Conservation (phyloP, 2,113 vertebrate species). For the Calyptomena viridis region DNA sequence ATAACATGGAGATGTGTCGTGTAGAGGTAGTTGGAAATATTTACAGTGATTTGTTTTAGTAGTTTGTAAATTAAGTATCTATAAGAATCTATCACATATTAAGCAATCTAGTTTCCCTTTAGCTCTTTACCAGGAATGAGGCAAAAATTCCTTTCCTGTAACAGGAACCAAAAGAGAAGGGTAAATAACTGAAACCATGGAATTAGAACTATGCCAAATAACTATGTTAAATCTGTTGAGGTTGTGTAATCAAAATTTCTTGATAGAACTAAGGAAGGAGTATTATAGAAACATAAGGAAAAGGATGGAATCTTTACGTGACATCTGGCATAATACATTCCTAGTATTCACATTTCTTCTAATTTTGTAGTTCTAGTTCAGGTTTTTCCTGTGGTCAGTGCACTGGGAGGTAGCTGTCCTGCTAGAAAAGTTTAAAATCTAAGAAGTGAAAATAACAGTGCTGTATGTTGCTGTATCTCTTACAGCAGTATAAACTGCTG, state of each 20-base stretch:
- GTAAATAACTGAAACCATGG: neutral
- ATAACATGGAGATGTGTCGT: neutral
- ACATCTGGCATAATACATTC: neutral
- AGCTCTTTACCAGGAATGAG: neutral
- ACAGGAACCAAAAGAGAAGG: neutral
- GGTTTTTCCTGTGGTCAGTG: neutral
- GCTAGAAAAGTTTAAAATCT: neutral
- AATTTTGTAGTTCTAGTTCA: neutral
- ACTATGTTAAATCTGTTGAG: neutral
- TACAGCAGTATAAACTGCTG: neutral
- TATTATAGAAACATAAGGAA: neutral
- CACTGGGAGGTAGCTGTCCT: neutral
- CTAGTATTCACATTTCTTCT: neutral
- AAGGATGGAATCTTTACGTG: neutral
- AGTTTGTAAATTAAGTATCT: neutral
- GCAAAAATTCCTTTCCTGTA: neutral
- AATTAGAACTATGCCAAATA: neutral
- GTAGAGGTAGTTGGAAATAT: neutral
- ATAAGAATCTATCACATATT: neutral
- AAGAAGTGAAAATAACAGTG: neutral
- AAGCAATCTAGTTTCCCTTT: neutral
- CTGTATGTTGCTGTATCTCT: neutral
- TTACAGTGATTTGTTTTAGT: neutral
- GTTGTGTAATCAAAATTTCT: neutral
- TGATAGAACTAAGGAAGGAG: neutral